Base-by-base conservation (phyloP, 2,888 invertebrate species). In the Tridacna crocea region DNA sequence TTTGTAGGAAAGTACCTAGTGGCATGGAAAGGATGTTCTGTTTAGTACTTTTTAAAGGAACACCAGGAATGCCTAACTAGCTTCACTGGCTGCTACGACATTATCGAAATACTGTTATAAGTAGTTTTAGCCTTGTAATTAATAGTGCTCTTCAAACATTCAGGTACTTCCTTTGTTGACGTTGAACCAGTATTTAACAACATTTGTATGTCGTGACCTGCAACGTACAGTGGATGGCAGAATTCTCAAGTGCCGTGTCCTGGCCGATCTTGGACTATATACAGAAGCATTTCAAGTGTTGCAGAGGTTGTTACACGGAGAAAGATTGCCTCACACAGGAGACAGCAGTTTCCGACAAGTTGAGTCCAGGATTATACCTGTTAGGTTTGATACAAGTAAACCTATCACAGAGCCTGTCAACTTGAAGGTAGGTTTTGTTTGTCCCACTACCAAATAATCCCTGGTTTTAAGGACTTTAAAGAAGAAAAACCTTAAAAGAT, bases 151-250 rank as follows among this genome's bases (percentile, higher is more conserved):
- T 61, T 51, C 46, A 68, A 66, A 15, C 27, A 24, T 83, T 0
- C 87, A 94, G 94, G 92, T 94, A 6, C 91, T 94, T 36, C 94
- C 94, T 19, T 84, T 94, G 63, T 81, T 94, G 77, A 92, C 93
- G 0, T 88, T 94, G 79, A 91, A 94, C 84, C 92, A 92, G 83
- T 94, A 93, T 88, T 90, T 94, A 72, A 90, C 93, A 12, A 92
- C 92, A n/a, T 92, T 90, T 84, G 91, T 93, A 24, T 93, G 93
- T 77, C 92, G 94, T 47, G 94, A 94, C 88, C 89, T 94, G 10
- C 92, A 92, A 87, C 89, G 93, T 63, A 88, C 92, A 13, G 93
- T 94, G n/a, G 92, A 93, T 75, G 92, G 93, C 36, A 91, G 94
- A 36, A 92, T 94, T 47, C 90, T 93, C 63, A 92, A 91, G 82